These are phyloP conservation scores for Pardosa pseudoannulata DNA, from an alignment of 2,888 invertebrate species.

Conservation along the genomic window DNA sequence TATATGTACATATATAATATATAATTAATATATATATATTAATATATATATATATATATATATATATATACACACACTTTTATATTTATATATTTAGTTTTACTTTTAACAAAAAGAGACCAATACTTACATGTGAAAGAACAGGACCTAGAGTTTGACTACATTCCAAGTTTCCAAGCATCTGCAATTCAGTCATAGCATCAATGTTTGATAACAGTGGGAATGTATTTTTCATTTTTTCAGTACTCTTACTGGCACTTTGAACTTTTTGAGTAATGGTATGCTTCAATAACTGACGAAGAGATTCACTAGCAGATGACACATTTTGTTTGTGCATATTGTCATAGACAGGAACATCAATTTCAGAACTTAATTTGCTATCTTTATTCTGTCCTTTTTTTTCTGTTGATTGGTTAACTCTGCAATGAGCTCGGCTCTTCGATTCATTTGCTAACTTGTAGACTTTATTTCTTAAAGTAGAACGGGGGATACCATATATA, in stretches of 20 bases:
- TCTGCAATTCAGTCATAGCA: slow-evolving; percentile 59
- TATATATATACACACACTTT: too few species aligned
- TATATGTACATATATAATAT: too few species aligned
- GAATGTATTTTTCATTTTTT: slow-evolving; percentile 35
- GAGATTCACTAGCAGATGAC: slow-evolving; percentile 74
- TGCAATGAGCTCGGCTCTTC: slow-evolving; percentile 43
- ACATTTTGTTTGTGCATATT: slow-evolving; percentile 34
- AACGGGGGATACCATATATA: slow-evolving; percentile 96
- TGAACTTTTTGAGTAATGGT: slow-evolving; percentile 74
- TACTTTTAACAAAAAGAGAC: not conserved
- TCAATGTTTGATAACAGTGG: slow-evolving; percentile 39
- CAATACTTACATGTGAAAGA: slow-evolving; percentile 67
- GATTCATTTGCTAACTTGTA: slow-evolving; percentile 78
- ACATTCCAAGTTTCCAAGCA: slow-evolving; percentile 72
- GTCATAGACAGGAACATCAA: slow-evolving; percentile 43
- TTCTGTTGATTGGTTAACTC: slow-evolving; percentile 23
- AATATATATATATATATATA: too few species aligned
- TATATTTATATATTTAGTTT: too few species aligned
- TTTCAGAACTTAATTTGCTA: slow-evolving; percentile 17
- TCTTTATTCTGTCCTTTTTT: slow-evolving; percentile 52
- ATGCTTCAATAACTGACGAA: slow-evolving; percentile 74
- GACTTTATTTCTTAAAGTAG: slow-evolving; percentile 95
- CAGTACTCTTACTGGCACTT: slow-evolving; percentile 34
- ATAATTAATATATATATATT: too few species aligned
- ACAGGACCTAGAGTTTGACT: slow-evolving; percentile 73